These are phyloP conservation scores for Eublepharis macularius DNA, from an alignment of 2,113 vertebrate species.

Conservation along the genomic window DNA sequence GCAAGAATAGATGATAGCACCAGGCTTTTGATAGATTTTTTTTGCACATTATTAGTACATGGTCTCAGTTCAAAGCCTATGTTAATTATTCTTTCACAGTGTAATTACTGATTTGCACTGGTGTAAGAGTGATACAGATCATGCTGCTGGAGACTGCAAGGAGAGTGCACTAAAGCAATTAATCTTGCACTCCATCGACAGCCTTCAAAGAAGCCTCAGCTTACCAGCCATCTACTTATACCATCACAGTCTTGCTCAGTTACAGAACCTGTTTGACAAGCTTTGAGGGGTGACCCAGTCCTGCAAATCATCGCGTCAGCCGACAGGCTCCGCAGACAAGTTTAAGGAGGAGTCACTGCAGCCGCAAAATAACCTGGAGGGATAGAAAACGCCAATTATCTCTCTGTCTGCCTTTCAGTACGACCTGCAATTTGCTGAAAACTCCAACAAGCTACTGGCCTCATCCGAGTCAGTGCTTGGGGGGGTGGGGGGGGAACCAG, in stretches of 20 bases:
- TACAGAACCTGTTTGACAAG: conserved; percentile 51
- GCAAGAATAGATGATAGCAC: background rate
- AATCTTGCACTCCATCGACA: background rate
- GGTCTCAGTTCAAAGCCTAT: background rate
- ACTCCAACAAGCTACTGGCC: conserved; percentile 27
- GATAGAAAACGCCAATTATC: conserved; percentile 65
- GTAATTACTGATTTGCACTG: conserved; percentile 7
- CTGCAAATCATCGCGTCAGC: conserved; percentile 19
- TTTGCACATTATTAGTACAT: background rate
- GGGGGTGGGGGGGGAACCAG: conserved; percentile 19
- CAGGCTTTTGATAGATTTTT: background rate
- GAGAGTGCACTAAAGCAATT: background rate
- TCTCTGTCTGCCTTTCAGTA: conserved; percentile 33
- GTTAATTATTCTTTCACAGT: background rate
- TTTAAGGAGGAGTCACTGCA: background rate
- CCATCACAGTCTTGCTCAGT: conserved; percentile 34
- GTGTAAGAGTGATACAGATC: background rate
- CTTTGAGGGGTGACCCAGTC: conserved; percentile 24
- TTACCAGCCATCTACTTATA: background rate
- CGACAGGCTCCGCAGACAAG: conserved; percentile 31
- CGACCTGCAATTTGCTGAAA: conserved; percentile 52
- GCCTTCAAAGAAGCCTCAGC: conserved; percentile 8
- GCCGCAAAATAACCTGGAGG: conserved; percentile 42
- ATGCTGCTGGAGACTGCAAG: background rate
- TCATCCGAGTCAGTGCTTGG: conserved; percentile 23